These are phyloP conservation scores for Limonius californicus DNA, from an alignment of 1,140 invertebrate genomes.

Conservation along the genomic window DNA sequence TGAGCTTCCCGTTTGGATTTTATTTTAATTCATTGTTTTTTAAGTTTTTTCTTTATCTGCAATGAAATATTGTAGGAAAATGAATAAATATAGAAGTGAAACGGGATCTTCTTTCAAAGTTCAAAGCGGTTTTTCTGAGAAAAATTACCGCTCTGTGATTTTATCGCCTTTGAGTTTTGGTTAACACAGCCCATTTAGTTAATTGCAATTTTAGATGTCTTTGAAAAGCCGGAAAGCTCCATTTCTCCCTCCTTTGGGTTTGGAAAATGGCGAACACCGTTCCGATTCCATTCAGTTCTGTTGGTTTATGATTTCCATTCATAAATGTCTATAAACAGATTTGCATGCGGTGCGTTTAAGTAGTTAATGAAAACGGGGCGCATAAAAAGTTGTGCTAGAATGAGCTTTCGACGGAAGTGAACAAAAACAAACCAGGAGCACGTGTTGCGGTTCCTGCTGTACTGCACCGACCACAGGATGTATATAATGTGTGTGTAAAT, in stretches of 20 bases:
- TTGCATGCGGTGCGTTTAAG: neutral
- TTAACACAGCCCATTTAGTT: neutral
- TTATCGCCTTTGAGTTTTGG: too few relatives aligned
- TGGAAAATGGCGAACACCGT: too few relatives aligned
- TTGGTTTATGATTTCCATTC: conserved; percentile 1
- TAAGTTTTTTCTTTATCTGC: too few relatives aligned
- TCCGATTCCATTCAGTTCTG: too few relatives aligned
- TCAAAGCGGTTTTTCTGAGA: too few relatives aligned
- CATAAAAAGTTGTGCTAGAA: conserved; percentile 11
- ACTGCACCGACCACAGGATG: conserved; percentile 6
- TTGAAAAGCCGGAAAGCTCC: too few relatives aligned
- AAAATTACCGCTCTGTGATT: too few relatives aligned
- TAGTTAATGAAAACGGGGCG: conserved; percentile 8
- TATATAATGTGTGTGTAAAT: neutral
- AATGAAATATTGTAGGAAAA: too few relatives aligned
- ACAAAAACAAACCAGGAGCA: conserved; percentile 33
- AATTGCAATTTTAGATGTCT: too few relatives aligned
- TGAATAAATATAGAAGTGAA: too few relatives aligned
- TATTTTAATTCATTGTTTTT: neutral
- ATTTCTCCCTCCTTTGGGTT: too few relatives aligned
- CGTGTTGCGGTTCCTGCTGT: conserved; percentile 24
- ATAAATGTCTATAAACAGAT: neutral
- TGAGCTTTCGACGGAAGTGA: conserved; percentile 24
- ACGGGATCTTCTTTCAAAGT: too few relatives aligned
- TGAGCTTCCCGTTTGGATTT: neutral